Percentiles rank a stretch among this genome's conserved stretches.
Conservation (phyloP, 2,113 vertebrate genomes). For the Furnarius figulus region DNA sequence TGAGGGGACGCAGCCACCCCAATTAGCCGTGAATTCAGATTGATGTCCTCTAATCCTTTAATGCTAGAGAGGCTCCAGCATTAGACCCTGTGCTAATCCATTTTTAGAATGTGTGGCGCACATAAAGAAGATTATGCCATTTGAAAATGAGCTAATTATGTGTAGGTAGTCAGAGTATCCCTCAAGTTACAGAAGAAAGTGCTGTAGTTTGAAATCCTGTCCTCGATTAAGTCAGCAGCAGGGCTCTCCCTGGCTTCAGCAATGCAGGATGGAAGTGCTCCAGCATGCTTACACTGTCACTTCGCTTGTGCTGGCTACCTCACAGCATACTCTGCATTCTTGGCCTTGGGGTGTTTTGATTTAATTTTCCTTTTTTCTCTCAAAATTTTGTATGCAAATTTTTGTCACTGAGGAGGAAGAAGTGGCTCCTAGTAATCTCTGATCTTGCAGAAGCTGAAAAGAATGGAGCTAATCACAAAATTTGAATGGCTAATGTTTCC, state of each 20-base stretch:
- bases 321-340: neutral
- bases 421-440: neutral
- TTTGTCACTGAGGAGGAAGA: neutral
- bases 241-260: neutral
- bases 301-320: neutral
- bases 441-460: neutral
- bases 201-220: neutral
- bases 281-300: too few relatives aligned
- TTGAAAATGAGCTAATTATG: constrained; percentile 53
- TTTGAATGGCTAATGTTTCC: neutral
- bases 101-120: neutral
- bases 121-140: neutral
- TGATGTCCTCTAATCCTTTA: constrained; percentile 45
- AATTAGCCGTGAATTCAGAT: neutral
- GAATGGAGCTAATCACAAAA: neutral
- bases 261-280: neutral
- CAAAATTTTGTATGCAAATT: neutral
- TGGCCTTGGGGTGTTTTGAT: neutral
- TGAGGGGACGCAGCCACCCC: neutral
- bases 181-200: neutral
- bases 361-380: neutral
- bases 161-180: constrained; percentile 32
- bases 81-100: neutral
- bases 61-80: neutral
- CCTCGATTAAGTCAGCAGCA: neutral